phyloP scores from a whole-genome alignment of 2,888 invertebrate species.

The Ptycholaimellus sp. region DNA sequence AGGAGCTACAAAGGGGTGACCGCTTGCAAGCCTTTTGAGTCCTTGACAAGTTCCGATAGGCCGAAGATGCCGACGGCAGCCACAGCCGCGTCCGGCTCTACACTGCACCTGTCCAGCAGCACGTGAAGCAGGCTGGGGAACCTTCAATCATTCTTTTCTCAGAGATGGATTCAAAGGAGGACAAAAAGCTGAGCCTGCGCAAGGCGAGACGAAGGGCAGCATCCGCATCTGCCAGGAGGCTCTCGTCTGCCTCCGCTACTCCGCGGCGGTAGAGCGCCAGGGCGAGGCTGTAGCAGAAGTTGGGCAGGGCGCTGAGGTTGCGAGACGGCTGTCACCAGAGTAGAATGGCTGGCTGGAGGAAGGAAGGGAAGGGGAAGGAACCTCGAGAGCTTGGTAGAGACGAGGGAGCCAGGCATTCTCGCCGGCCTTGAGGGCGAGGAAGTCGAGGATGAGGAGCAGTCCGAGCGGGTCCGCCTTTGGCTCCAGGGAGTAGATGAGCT shows the following conservation, averaged over 20 bases:
- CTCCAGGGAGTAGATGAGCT: slow-evolving; percentile 47
- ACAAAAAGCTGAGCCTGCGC: slow-evolving; percentile 1
- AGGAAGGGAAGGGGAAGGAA: slow-evolving; percentile 7
- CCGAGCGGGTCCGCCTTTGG: slow-evolving; percentile 49
- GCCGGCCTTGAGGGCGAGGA: slow-evolving; percentile 47
- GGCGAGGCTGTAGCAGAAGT: slow-evolving; percentile 54
- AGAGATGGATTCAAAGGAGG: too few relatives aligned
- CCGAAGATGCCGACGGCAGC: slow-evolving; percentile 35
- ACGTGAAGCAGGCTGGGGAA: slow-evolving; percentile 49
- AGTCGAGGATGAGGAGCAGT: slow-evolving; percentile 48
- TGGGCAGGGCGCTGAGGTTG: slow-evolving; percentile 54
- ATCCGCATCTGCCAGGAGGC: slow-evolving; percentile 28
- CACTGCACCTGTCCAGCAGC: slow-evolving; percentile 48
- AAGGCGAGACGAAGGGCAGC: slow-evolving; percentile 25
- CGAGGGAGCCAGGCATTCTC: slow-evolving; percentile 46
- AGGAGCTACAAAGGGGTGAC: too few relatives aligned
- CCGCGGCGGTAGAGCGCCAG: slow-evolving; percentile 46
- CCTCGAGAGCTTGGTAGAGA: slow-evolving; percentile 30
- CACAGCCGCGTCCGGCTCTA: slow-evolving; percentile 44
- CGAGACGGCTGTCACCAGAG: slow-evolving; percentile 27
- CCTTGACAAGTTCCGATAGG: slow-evolving; percentile 22
- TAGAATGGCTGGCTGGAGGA: background rate
- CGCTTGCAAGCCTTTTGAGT: too few relatives aligned
- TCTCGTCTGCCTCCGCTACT: slow-evolving; percentile 10
- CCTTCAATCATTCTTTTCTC: too few relatives aligned